phyloP scores from a whole-genome alignment of 2,113 vertebrate species.

The Corythoichthys intestinalis region DNA sequence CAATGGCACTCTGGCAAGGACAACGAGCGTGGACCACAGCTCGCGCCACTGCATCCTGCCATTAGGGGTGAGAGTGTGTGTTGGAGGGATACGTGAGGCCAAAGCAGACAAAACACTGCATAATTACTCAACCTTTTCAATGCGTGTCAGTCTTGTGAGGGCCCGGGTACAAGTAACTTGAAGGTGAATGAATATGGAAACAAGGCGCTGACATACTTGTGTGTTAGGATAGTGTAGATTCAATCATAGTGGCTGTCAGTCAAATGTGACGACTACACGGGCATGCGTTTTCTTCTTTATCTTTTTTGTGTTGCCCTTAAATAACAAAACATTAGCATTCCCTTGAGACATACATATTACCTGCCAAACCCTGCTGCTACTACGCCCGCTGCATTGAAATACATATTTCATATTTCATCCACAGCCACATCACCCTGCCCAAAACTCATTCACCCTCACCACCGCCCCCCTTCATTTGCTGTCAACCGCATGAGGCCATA shows the following conservation, averaged over 20 bases:
- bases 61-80: conserved; percentile 55
- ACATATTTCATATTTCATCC: conserved; percentile 66
- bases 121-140: conserved; percentile 55
- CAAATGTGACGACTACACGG: conserved; percentile 46
- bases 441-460: conserved; percentile 51
- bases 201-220: conserved; percentile 69
- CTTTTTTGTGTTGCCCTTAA: conserved; percentile 42
- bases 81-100: conserved; percentile 39
- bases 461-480: conserved; percentile 50
- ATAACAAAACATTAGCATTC: conserved; percentile 59
- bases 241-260: conserved; percentile 70
- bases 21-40: conserved; percentile 66
- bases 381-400: conserved; percentile 52
- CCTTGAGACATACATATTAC: conserved; percentile 58
- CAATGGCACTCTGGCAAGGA: conserved; percentile 74
- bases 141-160: conserved; percentile 58
- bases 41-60: conserved; percentile 62
- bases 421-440: conserved; percentile 13
- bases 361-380: conserved; percentile 59
- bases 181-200: conserved; percentile 74
- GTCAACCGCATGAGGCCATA: conserved; percentile 75
- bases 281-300: conserved; percentile 40
- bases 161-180: conserved; percentile 56
- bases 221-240: conserved; percentile 69
- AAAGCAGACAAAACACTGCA: conserved; percentile 63